These are phyloP conservation scores for Diarsia rubi DNA, from an alignment of 2,888 invertebrate genomes.

Conservation along the genomic window DNA sequence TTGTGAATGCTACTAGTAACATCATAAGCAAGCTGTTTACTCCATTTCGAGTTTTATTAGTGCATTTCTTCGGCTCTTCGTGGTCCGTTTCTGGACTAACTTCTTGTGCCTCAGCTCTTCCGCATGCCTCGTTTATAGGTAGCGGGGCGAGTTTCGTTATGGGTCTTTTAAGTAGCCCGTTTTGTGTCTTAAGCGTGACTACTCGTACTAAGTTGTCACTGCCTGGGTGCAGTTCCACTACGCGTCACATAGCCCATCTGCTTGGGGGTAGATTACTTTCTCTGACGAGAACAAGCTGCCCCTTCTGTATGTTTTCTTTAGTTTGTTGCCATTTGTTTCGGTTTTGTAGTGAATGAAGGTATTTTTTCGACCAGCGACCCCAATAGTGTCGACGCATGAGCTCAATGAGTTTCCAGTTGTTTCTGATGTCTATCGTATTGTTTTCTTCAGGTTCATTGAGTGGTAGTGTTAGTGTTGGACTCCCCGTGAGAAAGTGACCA, in stretches of 20 bases:
- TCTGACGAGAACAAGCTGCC: background rate
- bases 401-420: constrained; percentile 15
- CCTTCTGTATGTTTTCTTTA: background rate
- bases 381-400: constrained; percentile 20
- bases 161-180: constrained; percentile 17
- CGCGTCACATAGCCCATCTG: background rate
- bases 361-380: constrained; percentile 32
- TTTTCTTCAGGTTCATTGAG: constrained; percentile 4
- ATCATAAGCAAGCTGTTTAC: background rate
- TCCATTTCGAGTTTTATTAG: background rate
- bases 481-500: background rate
- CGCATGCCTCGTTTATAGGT: background rate
- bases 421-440: constrained; percentile 1
- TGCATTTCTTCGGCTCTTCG: background rate
- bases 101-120: background rate
- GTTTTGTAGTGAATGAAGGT: constrained; percentile 22
- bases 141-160: constrained; percentile 12
- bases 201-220: background rate
- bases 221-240: background rate
- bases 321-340: constrained; percentile 7
- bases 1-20: constrained; percentile 11
- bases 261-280: background rate
- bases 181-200: constrained; percentile 11
- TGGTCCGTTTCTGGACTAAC: background rate
- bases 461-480: background rate